Base-by-base conservation (phyloP, 2,797 vertebrate genomes). In the Platalea minor region DNA sequence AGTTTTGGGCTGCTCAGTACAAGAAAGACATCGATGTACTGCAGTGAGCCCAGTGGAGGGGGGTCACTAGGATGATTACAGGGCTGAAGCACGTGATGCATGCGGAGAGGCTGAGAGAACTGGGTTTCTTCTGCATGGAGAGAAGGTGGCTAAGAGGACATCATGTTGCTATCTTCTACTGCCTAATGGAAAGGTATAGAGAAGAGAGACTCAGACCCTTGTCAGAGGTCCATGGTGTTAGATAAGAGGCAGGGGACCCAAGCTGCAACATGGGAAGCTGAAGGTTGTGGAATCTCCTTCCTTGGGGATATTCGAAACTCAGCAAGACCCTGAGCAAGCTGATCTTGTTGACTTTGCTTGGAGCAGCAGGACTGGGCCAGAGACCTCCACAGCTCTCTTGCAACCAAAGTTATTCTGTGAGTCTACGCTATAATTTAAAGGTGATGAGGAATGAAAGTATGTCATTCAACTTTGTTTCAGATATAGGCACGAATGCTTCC, bases 21-120 rank as follows among this genome's bases (percentile, higher is more conserved):
- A n/a, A 45, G 53, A n/a, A 2, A 61, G 78, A 26, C 15, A 3
- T 48, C 0, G 1, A 9, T 7, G 21, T 37, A n/a, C 23, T 29
- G 29, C 28, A 11, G 23, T 28, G 35, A 35, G 20, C 56, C 31
- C 21, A 9, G 48, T 11, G 28, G 39, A 37, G 10, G 37, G 39
- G 13, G 9, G n/a, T 54, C 41, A 31, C 39, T 13, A 8, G 31
- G 20, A 8, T 28, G 43, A 9, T 50, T 15, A 50, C 25, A 26
- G 72, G 10, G 28, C 26, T 64, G 57, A 50, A 45, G 48, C 35
- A 19, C 9, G 2, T 28, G 53, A n/a, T 53, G 39, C 8, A 2
- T 25, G 63, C 60, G 24, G 63, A 75, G 46, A 31, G 21, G 31
- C 48, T 28, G 26, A 41, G 61, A 68, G 35, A 46, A 53, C 1